Evolutionary conservation across 1,140 invertebrate genomes (phyloP).

Genomic region (Drosophila murphyi): DNA sequence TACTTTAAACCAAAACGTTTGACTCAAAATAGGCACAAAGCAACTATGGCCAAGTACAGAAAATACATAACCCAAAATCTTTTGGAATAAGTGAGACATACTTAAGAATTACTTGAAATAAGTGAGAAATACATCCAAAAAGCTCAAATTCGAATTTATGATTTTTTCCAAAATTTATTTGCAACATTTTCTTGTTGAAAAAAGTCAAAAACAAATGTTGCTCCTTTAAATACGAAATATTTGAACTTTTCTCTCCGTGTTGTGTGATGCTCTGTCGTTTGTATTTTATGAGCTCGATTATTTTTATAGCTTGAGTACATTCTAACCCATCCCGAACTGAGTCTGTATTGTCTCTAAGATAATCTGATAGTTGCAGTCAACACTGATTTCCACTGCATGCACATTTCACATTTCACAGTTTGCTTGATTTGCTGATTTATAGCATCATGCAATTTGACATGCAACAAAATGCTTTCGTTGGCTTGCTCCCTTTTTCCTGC

Average conservation of each 20-base stretch:
- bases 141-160: too few relatives aligned
- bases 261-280: background rate
- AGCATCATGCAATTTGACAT: conserved; percentile 27
- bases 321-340: background rate
- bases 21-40: too few relatives aligned
- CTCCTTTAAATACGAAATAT: too few relatives aligned
- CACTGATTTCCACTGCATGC: conserved; percentile 21
- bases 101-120: too few relatives aligned
- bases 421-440: conserved; percentile 56
- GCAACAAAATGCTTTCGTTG: conserved; percentile 21
- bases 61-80: too few relatives aligned
- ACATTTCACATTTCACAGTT: conserved; percentile 36
- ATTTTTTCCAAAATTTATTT: too few relatives aligned
- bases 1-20: too few relatives aligned
- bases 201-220: too few relatives aligned
- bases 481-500: background rate
- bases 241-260: background rate
- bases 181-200: too few relatives aligned
- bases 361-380: conserved; percentile 27
- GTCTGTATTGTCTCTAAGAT: conserved; percentile 11
- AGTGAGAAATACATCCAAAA: too few relatives aligned
- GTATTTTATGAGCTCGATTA: conserved; percentile 7
- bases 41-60: too few relatives aligned
- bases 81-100: too few relatives aligned
- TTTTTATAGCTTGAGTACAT: conserved; percentile 30